Evolutionary conservation across 1,140 invertebrate species (phyloP).

Genomic region (Hormaphis cornu): DNA sequence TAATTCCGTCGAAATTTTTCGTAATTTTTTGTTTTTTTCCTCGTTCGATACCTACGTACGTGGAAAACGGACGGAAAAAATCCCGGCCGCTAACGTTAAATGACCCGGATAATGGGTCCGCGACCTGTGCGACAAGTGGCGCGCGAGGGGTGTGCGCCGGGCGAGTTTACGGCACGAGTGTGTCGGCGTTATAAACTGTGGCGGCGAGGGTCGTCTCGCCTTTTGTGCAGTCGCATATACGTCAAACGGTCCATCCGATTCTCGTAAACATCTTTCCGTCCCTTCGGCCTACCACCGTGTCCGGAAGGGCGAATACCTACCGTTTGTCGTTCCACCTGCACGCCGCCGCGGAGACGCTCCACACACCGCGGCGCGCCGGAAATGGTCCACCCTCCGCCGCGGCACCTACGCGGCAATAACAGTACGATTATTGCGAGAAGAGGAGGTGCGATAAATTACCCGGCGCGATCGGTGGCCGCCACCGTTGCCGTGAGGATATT

Average conservation of each 20-base stretch:
- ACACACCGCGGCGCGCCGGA: neutral
- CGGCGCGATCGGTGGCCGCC: no score
- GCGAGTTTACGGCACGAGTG: neutral
- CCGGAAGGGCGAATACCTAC: neutral
- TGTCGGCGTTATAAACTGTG: neutral
- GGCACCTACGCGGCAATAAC: no score
- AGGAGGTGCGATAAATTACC: neutral
- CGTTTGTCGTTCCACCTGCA: constrained; percentile 15
- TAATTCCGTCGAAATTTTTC: no score
- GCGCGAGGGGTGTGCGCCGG: neutral
- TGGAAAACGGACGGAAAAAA: neutral
- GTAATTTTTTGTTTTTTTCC: no score
- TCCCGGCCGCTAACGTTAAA: constrained; percentile 10
- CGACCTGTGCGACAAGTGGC: neutral
- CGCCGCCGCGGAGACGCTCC: neutral
- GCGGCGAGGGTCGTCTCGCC: neutral
- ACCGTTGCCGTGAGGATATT: no score
- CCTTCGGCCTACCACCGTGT: neutral
- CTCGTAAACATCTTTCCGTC: constrained; percentile 19
- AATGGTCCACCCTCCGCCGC: neutral
- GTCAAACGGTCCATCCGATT: constrained; percentile 30
- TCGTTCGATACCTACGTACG: no score
- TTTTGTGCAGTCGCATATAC: neutral
- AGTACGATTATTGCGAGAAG: neutral
- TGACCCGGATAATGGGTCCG: constrained; percentile 14